Base-by-base conservation (phyloP, 1,140 invertebrate species). In the Zaprionus inermis region DNA sequence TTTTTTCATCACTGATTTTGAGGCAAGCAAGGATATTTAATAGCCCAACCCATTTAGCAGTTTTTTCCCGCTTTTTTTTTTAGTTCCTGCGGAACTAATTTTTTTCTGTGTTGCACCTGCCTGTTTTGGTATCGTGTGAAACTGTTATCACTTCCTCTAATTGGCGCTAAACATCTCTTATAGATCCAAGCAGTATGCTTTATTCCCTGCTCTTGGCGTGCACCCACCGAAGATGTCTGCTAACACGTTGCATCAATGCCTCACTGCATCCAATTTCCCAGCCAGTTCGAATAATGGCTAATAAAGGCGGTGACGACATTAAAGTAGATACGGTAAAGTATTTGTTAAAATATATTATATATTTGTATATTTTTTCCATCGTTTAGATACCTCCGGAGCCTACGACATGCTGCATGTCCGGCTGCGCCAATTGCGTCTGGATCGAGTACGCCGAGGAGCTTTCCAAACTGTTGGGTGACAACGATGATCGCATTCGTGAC, bases 381-480 rank as follows among this genome's bases (percentile, higher is more conserved):
- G 1, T 55, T 20, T n/a, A 93, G 79, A 63, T 94, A 16, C 95
- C 95, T 1, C 93, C 94, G 59, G 94, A 94, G 73, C 97, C 97
- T 1, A 97, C 95, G 2, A 96, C 94, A 36, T 99, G 98, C 92
- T 99, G 98, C 79, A 97, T 97, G 95, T 97, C 97, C 4, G 98
- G 98, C 1, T 99, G 98, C 93, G 93, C 95, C 1, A 98, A 99
- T 91, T 99, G 98, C 92, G 98, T 99, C 14, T 99, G 97, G 96
- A 95, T 99, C 46, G 94, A 96, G 34, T 99, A 98, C 93, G 98
- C 97, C 0, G 96, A 98, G 81, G 95, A 96, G 67, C 76, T 99
- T 16, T 94, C 94, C 14, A 93, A 95, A 51, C 94, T 95, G 55
- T 95, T 97, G 78, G 93, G 94, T 59, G 93, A 95, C 72, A 95